A percentile compares a stretch with the other conserved stretches of the same genome.
These are phyloP conservation scores for Drosophila limbata DNA, from an alignment of 2,888 invertebrate genomes.

Conservation along the genomic window DNA sequence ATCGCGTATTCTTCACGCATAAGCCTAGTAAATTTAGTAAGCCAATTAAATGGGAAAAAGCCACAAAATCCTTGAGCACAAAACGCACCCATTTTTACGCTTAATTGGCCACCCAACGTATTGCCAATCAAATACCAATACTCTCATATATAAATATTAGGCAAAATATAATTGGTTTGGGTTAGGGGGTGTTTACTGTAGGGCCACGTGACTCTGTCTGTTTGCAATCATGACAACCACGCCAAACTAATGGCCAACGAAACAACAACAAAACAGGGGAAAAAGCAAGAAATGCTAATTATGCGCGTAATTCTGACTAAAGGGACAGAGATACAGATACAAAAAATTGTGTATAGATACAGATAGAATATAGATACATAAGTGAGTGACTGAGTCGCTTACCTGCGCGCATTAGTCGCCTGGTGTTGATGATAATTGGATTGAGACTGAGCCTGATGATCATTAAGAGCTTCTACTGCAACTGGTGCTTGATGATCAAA, in stretches of 20 bases:
- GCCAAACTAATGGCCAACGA: constrained; percentile 12
- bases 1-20: background rate
- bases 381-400: constrained; percentile 56
- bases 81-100: constrained; percentile 10
- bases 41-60: constrained; percentile 16
- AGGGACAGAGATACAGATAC: constrained; percentile 12
- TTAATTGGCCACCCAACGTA: constrained; percentile 5
- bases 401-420: constrained; percentile 80
- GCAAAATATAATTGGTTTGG: constrained; percentile 13
- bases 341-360: background rate
- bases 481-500: constrained; percentile 29
- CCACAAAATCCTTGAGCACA: constrained; percentile 10
- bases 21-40: background rate
- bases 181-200: background rate
- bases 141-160: constrained; percentile 9
- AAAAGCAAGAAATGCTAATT: constrained; percentile 42
- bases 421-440: constrained; percentile 58
- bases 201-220: constrained; percentile 18
- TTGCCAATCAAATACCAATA: constrained; percentile 25
- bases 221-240: constrained; percentile 36
- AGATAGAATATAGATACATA: constrained; percentile 12
- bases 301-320: constrained; percentile 53
- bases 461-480: constrained; percentile 47
- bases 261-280: background rate
- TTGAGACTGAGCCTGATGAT: constrained; percentile 37